These are phyloP conservation scores for Troides oblongomaculatus DNA, from an alignment of 2,888 invertebrate species.

Conservation along the genomic window DNA sequence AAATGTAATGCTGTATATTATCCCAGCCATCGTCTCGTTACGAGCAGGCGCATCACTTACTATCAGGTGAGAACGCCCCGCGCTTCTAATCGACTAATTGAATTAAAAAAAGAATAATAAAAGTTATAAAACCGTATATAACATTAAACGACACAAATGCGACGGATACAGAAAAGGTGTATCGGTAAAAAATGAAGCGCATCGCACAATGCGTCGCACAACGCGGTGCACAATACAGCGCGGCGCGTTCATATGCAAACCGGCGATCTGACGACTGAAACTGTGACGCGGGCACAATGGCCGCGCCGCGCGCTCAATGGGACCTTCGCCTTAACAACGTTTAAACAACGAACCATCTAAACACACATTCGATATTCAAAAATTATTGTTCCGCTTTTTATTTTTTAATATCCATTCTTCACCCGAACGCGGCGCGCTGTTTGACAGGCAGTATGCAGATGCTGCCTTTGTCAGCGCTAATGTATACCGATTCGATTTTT, in stretches of 20 bases:
- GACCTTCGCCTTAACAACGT: conserved; percentile 47
- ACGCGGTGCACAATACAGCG: conserved; percentile 45
- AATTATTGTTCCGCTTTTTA: conserved; percentile 32
- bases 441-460: conserved; percentile 6
- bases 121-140: conserved; percentile 29
- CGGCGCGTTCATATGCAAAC: conserved; percentile 72
- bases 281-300: conserved; percentile 74
- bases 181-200: conserved; percentile 33
- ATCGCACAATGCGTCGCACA: conserved; percentile 25
- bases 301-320: conserved; percentile 65
- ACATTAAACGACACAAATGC: conserved; percentile 43
- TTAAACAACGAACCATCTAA: conserved; percentile 55
- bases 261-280: conserved; percentile 42
- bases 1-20: too few species aligned
- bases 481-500: too few species aligned
- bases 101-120: too few species aligned
- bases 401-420: conserved; percentile 11
- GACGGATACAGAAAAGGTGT: conserved; percentile 41
- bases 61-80: too few species aligned
- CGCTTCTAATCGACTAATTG: too few species aligned
- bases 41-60: too few species aligned
- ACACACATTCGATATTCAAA: conserved; percentile 51
- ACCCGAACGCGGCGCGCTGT: conserved; percentile 6
- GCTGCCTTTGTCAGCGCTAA: too few species aligned
- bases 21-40: too few species aligned